Base-by-base conservation (phyloP, 2,797 vertebrate genomes). In the Anisognathus igniventris region DNA sequence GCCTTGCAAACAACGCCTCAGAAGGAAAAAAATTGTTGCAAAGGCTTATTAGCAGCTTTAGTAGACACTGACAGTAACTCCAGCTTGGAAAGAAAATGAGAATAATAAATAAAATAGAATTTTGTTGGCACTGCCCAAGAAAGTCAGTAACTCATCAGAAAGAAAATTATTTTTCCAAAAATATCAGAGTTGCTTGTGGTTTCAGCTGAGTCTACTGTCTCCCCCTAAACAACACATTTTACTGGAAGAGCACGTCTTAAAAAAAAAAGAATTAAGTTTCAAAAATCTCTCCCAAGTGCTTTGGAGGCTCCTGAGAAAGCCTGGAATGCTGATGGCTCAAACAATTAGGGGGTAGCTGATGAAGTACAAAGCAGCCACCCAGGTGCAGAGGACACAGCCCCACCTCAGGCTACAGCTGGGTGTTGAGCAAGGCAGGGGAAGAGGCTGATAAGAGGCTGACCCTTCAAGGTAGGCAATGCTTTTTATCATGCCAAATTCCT, bases 41-140 rank as follows among this genome's bases (percentile, higher is more conserved):
- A 66, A 92, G 60, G 48, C 40, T 96, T 90, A 44, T 94, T 93
- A 96, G 53, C 48, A 54, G 61, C 56, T 91, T 83, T 95, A 74
- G 92, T 88, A 86, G 84, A 86, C 66, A 57, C 23, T 81, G 62
- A 76, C 27, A 71, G 71, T 78, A 90, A 94, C 47, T 21, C 11
- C 28, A 50, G 33, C 58, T 86, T 74, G 56, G 81, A 90, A 86
- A 85, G 37, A 93, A 95, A 96, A 72, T 61, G 80, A 66, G 58
- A 80, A 73, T 66, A 86, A 85, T 78, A 90, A 80, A 91, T 76
- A 82, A 79, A 93, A 75, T 44, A 78, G 33, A 37, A 47, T 86
- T 91, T 76, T 87, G 71, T 88, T 65, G 28, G 31, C 79, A 65
- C 72, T 88, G 79, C 50, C 92, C 16, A 76, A 89, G 61, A 77